These are phyloP conservation scores for Eupithecia vulgata DNA, from an alignment of 2,888 invertebrate species.

Conservation along the genomic window DNA sequence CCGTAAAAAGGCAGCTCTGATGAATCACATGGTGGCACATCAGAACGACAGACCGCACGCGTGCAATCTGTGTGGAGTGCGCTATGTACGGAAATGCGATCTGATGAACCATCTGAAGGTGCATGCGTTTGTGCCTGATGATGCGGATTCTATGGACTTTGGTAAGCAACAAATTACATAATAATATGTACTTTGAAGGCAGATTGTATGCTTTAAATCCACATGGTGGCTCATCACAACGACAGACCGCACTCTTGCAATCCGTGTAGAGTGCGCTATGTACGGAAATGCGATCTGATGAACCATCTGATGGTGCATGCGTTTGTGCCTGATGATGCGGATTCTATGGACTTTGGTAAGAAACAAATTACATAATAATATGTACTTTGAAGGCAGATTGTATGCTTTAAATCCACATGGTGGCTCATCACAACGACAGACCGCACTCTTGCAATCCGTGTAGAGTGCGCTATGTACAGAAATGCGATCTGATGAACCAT, in stretches of 20 bases:
- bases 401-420: constrained; percentile 85
- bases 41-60: constrained; percentile 92
- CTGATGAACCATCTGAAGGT: constrained; percentile 93
- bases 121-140: constrained; percentile 90
- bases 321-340: constrained; percentile 82
- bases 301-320: constrained; percentile 93
- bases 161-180: constrained; percentile 55
- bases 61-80: constrained; percentile 92
- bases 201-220: constrained; percentile 53
- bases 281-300: constrained; percentile 91
- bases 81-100: constrained; percentile 91
- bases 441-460: constrained; percentile 93
- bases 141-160: constrained; percentile 82
- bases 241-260: constrained; percentile 93
- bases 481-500: constrained; percentile 92
- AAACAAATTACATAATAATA: background rate
- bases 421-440: constrained; percentile 92
- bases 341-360: constrained; percentile 81
- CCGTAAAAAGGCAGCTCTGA: constrained; percentile 91
- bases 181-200: background rate
- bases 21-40: constrained; percentile 94
- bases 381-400: background rate
- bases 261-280: constrained; percentile 91
- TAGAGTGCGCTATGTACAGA: constrained; percentile 91
- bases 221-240: constrained; percentile 94